Percentiles rank a stretch among this genome's conserved stretches.
Evolutionary conservation across 2,888 invertebrate species (phyloP).

Genomic region (Peribatodes rhomboidaria): DNA sequence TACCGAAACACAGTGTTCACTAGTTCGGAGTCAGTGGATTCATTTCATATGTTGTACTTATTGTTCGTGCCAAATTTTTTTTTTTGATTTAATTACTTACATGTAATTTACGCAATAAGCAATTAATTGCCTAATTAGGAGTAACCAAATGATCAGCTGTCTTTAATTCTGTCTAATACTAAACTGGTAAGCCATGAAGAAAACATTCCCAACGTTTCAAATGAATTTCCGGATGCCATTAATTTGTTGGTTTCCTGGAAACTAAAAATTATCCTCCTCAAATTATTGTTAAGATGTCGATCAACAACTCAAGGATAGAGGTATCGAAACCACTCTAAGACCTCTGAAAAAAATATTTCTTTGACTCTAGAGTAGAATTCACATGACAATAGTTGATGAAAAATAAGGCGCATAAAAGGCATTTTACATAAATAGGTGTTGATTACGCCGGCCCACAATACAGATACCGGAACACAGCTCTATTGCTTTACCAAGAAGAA

Average conservation of each 20-base stretch:
- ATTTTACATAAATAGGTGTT: background rate
- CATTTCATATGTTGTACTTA: too few species aligned
- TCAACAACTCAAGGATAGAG: background rate
- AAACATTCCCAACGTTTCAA: background rate
- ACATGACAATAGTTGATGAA: too few species aligned
- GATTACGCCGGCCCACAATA: background rate
- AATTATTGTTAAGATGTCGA: background rate
- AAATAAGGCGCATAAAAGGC: too few species aligned
- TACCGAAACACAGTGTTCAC: too few species aligned
- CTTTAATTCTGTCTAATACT: background rate
- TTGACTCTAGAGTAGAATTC: too few species aligned
- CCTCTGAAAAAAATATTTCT: too few species aligned
- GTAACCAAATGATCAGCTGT: background rate
- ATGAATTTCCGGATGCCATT: constrained; percentile 3
- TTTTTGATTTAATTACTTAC: too few species aligned
- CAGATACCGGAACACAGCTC: constrained; percentile 14
- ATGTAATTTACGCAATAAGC: background rate
- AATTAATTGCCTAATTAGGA: background rate
- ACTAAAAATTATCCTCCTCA: background rate
- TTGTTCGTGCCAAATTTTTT: too few species aligned
- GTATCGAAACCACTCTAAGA: too few species aligned
- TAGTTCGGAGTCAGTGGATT: too few species aligned
- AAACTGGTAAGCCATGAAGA: background rate
- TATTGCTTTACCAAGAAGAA: constrained; percentile 28
- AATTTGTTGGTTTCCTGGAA: background rate